Evolutionary conservation across 2,888 invertebrate species (phyloP).

Genomic region (Abrostola tripartita): DNA sequence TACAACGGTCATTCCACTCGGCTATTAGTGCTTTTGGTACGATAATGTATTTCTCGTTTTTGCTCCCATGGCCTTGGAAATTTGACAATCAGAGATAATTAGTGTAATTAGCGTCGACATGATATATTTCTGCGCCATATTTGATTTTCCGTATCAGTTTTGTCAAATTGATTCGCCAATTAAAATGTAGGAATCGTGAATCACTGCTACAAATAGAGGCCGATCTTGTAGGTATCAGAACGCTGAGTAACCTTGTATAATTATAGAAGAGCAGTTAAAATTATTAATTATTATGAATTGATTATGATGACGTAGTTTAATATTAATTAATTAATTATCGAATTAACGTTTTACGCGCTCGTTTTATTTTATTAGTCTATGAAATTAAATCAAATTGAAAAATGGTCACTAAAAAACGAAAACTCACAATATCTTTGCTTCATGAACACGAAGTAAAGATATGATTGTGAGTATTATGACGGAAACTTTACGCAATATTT

Average conservation of each 20-base stretch:
- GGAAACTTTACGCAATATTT: too few relatives aligned
- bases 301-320: not conserved
- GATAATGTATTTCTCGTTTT: conserved; percentile 37
- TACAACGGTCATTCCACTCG: too few relatives aligned
- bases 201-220: conserved; percentile 17
- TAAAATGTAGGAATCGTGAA: conserved; percentile 5
- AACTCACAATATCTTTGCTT: too few relatives aligned
- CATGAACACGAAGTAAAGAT: too few relatives aligned
- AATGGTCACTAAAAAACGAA: too few relatives aligned
- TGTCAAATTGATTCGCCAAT: conserved; percentile 16
- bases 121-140: not conserved
- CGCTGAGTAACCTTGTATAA: not conserved
- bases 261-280: conserved; percentile 1
- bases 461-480: too few relatives aligned
- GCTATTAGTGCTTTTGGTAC: too few relatives aligned
- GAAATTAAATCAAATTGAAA: too few relatives aligned
- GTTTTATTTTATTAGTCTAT: too few relatives aligned
- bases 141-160: conserved; percentile 17
- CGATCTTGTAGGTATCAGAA: not conserved
- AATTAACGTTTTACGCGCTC: not conserved
- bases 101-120: not conserved
- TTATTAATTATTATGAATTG: not conserved
- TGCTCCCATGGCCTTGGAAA: conserved; percentile 21
- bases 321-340: not conserved
- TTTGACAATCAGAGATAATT: not conserved